Conservation (phyloP, 2,797 vertebrate genomes). For the Takifugu rubripes region DNA sequence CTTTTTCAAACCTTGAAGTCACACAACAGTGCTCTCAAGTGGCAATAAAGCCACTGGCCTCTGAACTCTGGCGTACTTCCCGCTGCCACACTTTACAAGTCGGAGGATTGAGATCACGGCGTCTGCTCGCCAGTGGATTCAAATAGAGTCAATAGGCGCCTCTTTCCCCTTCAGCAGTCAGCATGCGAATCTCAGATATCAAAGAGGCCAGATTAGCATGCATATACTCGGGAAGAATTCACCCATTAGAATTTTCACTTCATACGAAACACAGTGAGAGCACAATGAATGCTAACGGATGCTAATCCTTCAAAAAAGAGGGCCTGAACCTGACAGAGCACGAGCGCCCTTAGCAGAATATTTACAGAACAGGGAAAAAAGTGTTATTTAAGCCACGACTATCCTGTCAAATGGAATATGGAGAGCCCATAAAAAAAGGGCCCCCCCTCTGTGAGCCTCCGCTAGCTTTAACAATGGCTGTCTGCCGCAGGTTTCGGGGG, state of each 20-base stretch:
- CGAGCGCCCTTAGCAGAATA: conserved; percentile 27
- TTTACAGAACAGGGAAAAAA: conserved; percentile 39
- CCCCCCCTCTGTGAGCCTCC: conserved; percentile 49
- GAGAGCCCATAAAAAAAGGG: conserved; percentile 51
- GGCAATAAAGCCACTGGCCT: conserved; percentile 63
- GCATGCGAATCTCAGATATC: conserved; percentile 60
- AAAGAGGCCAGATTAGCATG: conserved; percentile 62
- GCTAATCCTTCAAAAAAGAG: conserved; percentile 53
- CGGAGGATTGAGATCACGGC: conserved; percentile 55
- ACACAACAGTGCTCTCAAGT: conserved; percentile 60
- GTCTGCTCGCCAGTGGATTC: conserved; percentile 69
- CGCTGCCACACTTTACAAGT: conserved; percentile 58
- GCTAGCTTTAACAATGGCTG: conserved; percentile 62
- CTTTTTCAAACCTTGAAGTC: conserved; percentile 62
- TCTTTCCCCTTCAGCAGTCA: conserved; percentile 64
- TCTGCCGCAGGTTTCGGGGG: conserved; percentile 64
- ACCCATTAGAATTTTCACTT: conserved; percentile 60
- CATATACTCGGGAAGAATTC: conserved; percentile 60
- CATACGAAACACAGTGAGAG: conserved; percentile 56
- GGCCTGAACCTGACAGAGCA: conserved; percentile 30
- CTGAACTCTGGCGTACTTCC: conserved; percentile 60
- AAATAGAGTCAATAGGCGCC: conserved; percentile 66
- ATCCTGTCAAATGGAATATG: conserved; percentile 43
- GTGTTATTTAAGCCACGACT: conserved; percentile 46
- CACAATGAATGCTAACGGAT: conserved; percentile 60